phyloP scores from a whole-genome alignment of 2,888 invertebrate species.

The Parnassius mnemosyne region DNA sequence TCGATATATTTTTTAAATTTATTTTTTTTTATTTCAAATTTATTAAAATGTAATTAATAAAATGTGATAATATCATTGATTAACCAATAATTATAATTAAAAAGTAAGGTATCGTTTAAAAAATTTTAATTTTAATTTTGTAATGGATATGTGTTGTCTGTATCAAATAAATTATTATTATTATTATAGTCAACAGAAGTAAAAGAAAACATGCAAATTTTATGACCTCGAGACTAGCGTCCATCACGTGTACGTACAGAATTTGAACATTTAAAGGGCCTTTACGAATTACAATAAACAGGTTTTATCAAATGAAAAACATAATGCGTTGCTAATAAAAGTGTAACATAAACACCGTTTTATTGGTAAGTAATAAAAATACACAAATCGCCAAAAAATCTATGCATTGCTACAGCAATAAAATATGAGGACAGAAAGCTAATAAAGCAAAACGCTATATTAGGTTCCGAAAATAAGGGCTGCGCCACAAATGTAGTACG shows the following conservation, averaged over 20 bases:
- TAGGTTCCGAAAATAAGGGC: conserved; percentile 76
- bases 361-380: conserved; percentile 62
- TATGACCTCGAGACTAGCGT: conserved; percentile 22
- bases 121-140: no score
- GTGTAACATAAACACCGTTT: conserved; percentile 60
- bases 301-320: conserved; percentile 63
- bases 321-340: conserved; percentile 67
- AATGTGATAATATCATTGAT: no score
- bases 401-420: conserved; percentile 64
- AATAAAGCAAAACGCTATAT: conserved; percentile 73
- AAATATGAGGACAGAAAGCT: conserved; percentile 64
- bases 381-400: conserved; percentile 68
- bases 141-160: no score
- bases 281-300: conserved; percentile 70
- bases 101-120: no score
- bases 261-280: conserved; percentile 39
- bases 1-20: conserved; percentile 7
- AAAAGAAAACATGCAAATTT: conserved; percentile 15
- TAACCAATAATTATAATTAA: no score
- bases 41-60: no score
- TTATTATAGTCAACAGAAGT: conserved; percentile 3
- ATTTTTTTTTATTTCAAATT: no score
- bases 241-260: conserved; percentile 37
- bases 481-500: conserved; percentile 73
- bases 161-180: no score